Evolutionary conservation across 2,113 vertebrate species (phyloP).

Genomic region (Microtus richardsoni): DNA sequence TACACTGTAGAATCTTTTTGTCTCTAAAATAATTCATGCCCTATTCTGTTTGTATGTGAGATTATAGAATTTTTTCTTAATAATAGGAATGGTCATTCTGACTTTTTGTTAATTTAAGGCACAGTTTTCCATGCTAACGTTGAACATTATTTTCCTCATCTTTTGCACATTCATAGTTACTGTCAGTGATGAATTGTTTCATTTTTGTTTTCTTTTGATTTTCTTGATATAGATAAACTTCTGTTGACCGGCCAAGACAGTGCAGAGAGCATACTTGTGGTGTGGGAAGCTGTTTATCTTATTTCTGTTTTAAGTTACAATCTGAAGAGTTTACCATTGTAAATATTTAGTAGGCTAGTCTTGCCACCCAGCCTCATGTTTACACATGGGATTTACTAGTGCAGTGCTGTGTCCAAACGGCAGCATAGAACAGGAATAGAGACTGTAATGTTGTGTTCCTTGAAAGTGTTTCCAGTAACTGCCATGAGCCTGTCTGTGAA

Average conservation of each 20-base stretch:
- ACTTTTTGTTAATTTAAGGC: conserved; percentile 32
- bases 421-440: conserved; percentile 49
- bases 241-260: conserved; percentile 14
- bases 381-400: conserved; percentile 45
- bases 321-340: conserved; percentile 17
- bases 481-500: conserved; percentile 54
- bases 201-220: conserved; percentile 37
- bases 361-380: conserved; percentile 55
- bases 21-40: conserved; percentile 38
- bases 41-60: conserved; percentile 58
- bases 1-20: conserved; percentile 42
- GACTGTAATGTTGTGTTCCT: conserved; percentile 32
- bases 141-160: not conserved
- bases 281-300: conserved; percentile 1
- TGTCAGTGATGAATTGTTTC: conserved; percentile 59
- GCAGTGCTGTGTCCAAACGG: conserved; percentile 52
- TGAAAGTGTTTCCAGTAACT: conserved; percentile 66
- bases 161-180: conserved; percentile 21
- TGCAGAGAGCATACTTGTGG: conserved; percentile 13
- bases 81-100: conserved; percentile 36
- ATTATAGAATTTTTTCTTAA: conserved; percentile 53
- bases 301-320: conserved; percentile 57
- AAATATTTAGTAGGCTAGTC: conserved; percentile 61
- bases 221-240: conserved; percentile 34
- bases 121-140: conserved; percentile 37